Evolutionary conservation across 2,797 vertebrate species (phyloP), one percentile per base, ranked within the genome.

Genomic region (Nannoperca obscura): DNA sequence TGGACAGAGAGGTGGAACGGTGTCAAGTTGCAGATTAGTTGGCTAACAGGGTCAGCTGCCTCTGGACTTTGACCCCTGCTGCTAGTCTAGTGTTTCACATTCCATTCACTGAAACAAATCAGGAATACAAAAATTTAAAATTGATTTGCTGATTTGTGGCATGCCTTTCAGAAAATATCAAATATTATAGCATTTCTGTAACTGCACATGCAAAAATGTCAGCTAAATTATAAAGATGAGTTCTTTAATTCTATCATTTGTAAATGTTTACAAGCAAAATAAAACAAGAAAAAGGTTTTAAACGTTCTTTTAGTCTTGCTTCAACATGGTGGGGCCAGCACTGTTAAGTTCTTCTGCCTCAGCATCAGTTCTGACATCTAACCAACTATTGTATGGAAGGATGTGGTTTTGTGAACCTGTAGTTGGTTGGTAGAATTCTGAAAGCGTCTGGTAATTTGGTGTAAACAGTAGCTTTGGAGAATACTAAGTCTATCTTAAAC

Each of bases 21-120:
- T 64, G 70, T 89, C 46, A 57, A 9, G 46, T 85, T 84, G 46
- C 81, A 62, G 47, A 32, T 60, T 44, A 55, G 42, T 58, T 42
- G 61, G 40, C 40, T 6, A 2, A 58, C 55, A 7, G 32, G 57
- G 40, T 73, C 53, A 30, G 54, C 27, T 60, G 61, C 32, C 11
- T 62, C 34, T 75, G 64, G 81, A 36, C 60, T 58, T 69, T 75
- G 66, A 49, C 30, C 58, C 57, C 66, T 70, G 27, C 40, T 63
- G 52, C 55, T 22, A 17, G 58, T 52, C 67, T 58, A 53, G 36
- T 40, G 49, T 40, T 40, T 32, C 50, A 62, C 34, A 64, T 27
- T 67, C 22, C 32, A 54, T 54, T 60, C 13, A 46, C 20, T 24
- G n/a, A n/a, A 30, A 53, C 7, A 8, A 63, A 55, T 66, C 49